Evolutionary conservation across 1,140 invertebrate species (phyloP), one percentile per base, ranked within the genome.

Genomic region (Pseudomyrmex sp.): DNA sequence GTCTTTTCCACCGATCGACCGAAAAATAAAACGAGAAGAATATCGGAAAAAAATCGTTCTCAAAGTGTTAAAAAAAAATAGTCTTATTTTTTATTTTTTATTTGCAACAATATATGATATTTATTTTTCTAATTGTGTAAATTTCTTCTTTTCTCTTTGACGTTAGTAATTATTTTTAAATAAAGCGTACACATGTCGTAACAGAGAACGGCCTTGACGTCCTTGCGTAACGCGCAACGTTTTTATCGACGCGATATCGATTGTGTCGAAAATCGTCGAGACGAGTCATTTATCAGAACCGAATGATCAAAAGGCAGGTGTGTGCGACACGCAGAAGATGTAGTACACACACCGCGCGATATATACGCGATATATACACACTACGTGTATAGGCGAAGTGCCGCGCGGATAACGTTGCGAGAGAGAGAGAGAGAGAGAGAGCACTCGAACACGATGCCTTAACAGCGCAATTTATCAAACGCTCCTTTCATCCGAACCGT

Each of bases 401-500:
- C 76, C 82, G 82, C 69, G 69, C n/a, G 85, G 85, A 87, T 87
- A 87, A 88, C 85, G 68, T 80, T 77, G 80, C 76, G 66, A 63
- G 35, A 35, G 26, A 35, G 26, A 35, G 0, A 26, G 26, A 63
- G 62, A 62, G 26, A 26, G 26, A 26, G 73, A 68, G 73, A 4
- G 74, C 58, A 77, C 58, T 63, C 61, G 58, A 82, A 79, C 87
- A 89, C 84, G 88, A 88, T 89, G 88, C 87, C 86, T 92, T 90
- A 92, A 91, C 92, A 91, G 88, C 91, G 91, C 91, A 91, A 91
- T 92, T 92, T 92, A 92, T 92, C 91, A 92, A 92, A 88, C 85
- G 88, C 88, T 91, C 88, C 91, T 92, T 92, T 92, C 92, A 92
- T 91, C 91, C 90, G 88, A 84, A 88, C 91, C 90, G 89, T 89